Evolutionary conservation across 2,888 invertebrate species (phyloP).

Genomic region (Syritta pipiens): DNA sequence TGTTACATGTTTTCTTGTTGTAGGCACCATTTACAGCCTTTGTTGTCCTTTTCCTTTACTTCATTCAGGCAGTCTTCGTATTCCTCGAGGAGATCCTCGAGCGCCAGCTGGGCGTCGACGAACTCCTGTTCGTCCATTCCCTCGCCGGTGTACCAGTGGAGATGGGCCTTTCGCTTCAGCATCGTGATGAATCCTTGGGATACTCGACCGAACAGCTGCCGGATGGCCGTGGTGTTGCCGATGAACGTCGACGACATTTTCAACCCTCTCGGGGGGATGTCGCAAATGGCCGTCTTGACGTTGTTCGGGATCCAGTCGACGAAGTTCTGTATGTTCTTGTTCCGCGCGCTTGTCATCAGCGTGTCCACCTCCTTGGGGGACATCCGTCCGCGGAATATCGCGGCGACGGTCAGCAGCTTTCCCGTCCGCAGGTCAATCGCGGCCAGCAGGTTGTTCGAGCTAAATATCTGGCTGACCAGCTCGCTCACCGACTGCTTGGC

Average conservation of each 20-base stretch:
- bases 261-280: conserved; percentile 92
- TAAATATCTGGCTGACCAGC: conserved; percentile 86
- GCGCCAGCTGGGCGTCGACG: conserved; percentile 93
- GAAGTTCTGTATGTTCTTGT: conserved; percentile 89
- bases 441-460: conserved; percentile 89
- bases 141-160: conserved; percentile 94
- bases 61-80: conserved; percentile 93
- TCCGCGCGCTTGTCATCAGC: conserved; percentile 90
- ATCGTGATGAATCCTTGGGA: conserved; percentile 93
- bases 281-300: conserved; percentile 91
- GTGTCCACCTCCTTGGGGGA: conserved; percentile 95
- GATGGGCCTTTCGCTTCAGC: conserved; percentile 90
- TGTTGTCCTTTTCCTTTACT: conserved; percentile 75
- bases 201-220: conserved; percentile 91
- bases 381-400: conserved; percentile 85
- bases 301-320: conserved; percentile 95
- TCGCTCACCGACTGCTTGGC: conserved; percentile 86
- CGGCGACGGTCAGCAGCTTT: conserved; percentile 88
- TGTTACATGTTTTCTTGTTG: too few relatives aligned
- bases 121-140: conserved; percentile 96
- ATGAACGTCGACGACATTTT: conserved; percentile 96
- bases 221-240: conserved; percentile 91
- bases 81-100: conserved; percentile 89
- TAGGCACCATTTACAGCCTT: conserved; percentile 5
- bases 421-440: conserved; percentile 89